phyloP scores from a whole-genome alignment of 1,140 invertebrate genomes.

The Heterodera carotae region DNA sequence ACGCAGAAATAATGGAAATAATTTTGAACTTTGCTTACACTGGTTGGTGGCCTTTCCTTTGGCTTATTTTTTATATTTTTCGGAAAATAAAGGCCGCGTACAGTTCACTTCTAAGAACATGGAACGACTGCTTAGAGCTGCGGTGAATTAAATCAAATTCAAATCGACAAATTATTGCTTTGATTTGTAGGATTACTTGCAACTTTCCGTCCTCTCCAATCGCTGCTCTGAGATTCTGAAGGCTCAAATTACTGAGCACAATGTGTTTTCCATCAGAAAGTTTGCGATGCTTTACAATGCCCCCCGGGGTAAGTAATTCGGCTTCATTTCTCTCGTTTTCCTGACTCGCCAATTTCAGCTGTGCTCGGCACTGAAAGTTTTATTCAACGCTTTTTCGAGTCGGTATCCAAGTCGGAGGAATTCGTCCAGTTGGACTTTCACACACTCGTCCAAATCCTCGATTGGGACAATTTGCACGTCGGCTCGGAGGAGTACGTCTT shows the following conservation, averaged over 20 bases:
- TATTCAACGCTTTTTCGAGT: slow-evolving; percentile 80
- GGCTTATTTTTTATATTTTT: not conserved
- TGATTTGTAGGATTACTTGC: slow-evolving; percentile 77
- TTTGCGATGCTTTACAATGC: slow-evolving; percentile 83
- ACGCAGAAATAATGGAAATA: slow-evolving; percentile 72
- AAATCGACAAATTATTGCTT: not conserved
- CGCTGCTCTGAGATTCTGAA: slow-evolving; percentile 82
- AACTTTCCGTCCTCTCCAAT: slow-evolving; percentile 78
- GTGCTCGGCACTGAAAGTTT: slow-evolving; percentile 79
- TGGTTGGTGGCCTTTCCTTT: slow-evolving; percentile 68
- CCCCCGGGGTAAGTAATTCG: slow-evolving; percentile 58
- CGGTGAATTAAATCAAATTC: slow-evolving; percentile 67
- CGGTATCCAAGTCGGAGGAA: slow-evolving; percentile 78
- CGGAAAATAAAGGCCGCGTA: slow-evolving; percentile 66
- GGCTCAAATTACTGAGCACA: slow-evolving; percentile 57
- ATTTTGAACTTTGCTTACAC: slow-evolving; percentile 86
- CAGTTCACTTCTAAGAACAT: slow-evolving; percentile 80
- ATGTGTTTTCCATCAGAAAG: slow-evolving; percentile 79
- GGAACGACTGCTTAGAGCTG: slow-evolving; percentile 82
- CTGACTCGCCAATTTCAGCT: slow-evolving; percentile 66
- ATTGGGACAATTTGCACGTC: slow-evolving; percentile 79
- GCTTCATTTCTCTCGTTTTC: not conserved
- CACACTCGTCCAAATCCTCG: slow-evolving; percentile 71
- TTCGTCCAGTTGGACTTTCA: slow-evolving; percentile 73
- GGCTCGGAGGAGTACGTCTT: slow-evolving; percentile 71